Evolutionary conservation across 1,140 invertebrate species (phyloP).

Genomic region (Delia radicum): DNA sequence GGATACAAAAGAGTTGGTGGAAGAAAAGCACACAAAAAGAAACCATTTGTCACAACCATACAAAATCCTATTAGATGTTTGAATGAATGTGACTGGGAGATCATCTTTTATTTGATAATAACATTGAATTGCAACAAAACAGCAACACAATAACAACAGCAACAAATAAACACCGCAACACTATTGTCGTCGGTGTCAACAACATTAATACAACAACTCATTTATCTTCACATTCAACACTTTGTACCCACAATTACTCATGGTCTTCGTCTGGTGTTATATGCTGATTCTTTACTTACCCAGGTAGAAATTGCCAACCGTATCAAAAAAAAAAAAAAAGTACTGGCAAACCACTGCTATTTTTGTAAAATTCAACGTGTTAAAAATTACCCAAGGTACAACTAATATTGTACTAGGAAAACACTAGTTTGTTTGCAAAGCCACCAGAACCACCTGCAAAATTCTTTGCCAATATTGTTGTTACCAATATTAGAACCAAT

Average conservation of each 20-base stretch:
- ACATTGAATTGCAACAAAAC: too few relatives aligned
- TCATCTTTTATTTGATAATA: background rate
- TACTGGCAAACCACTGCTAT: too few relatives aligned
- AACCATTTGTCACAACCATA: background rate
- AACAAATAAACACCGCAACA: too few relatives aligned
- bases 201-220: slow-evolving; percentile 6
- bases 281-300: background rate
- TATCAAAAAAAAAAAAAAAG: too few relatives aligned
- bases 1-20: background rate
- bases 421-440: too few relatives aligned
- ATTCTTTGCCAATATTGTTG: too few relatives aligned
- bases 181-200: background rate
- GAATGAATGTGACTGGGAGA: background rate
- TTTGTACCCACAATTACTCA: slow-evolving; percentile 11
- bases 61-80: slow-evolving; percentile 9
- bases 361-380: too few relatives aligned
- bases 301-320: too few relatives aligned
- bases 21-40: background rate
- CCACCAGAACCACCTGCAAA: too few relatives aligned
- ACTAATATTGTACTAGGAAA: too few relatives aligned
- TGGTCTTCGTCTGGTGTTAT: background rate
- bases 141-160: background rate
- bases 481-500: too few relatives aligned
- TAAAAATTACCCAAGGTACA: too few relatives aligned
- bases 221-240: slow-evolving; percentile 17